Base-by-base conservation (phyloP, 2,797 vertebrate species). In the Leptodactylus fallax region DNA sequence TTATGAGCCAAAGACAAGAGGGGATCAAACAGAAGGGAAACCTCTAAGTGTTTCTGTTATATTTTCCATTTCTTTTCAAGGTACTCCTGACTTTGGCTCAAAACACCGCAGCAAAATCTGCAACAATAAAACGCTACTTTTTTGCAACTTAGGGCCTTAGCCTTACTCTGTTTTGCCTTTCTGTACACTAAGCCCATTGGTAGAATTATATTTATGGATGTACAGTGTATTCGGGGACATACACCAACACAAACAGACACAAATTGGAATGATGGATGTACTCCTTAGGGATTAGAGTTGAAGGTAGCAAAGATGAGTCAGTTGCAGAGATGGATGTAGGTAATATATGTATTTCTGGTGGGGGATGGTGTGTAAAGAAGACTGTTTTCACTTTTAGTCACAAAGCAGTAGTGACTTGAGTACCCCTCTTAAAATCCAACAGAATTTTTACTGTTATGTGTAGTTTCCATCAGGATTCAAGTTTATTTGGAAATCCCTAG, bases 281-380 rank as follows among this genome's bases (percentile, higher is more conserved):
- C 10, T 79, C 51, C 78, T 47, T 58, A n/a, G 79, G 36, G 27
- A 61, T 47, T 61, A 61, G 1, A 60, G 25, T 51, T 79, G 55
- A 16, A 53, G 25, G 19, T 3, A 19, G 49, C 23, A 53, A 23
- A 11, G 47, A 77, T 77, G 49, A 77, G 47, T 77, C 49, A 77
- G 49, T 77, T 77, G 47, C 58, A 81, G 36, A 49, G 60, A 63
- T 65, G n/a, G 45, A 80, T 81, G 60, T 56, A 81, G 36, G 79
- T 81, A 13, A 63, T 49, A 65, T 21, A 81, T 51, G 60, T 49
- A 45, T 47, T 23, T 49, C 58, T 63, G 27, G 21, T 61, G 56
- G 61, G 60, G 60, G 58, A 23, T 49, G 45, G 56, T 58, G 36
- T 23, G 21, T 21, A 21, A 74, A 74, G 11, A 74, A 74, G 13